These are phyloP conservation scores for Cygnus atratus DNA, from an alignment of 2,113 vertebrate species.

Conservation along the genomic window DNA sequence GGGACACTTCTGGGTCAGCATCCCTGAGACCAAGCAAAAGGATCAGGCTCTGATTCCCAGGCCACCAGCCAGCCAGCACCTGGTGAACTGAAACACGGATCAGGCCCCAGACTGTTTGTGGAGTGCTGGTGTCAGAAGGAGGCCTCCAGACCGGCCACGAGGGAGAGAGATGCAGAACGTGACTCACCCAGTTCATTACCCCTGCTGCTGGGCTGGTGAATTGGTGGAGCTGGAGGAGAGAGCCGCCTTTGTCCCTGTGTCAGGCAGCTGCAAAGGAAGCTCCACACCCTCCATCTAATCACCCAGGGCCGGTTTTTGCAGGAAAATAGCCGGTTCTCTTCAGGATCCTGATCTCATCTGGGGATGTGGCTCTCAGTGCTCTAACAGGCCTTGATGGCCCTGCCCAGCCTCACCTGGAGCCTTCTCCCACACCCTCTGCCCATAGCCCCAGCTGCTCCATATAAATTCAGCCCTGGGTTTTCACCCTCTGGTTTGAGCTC, in stretches of 20 bases:
- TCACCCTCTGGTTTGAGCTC: not conserved
- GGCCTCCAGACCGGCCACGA: not conserved
- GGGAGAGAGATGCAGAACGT: not conserved
- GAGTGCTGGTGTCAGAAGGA: not conserved
- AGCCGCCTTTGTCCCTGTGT: not conserved
- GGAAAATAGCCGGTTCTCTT: not conserved
- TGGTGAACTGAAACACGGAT: not conserved
- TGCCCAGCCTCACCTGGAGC: not conserved
- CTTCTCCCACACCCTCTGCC: not conserved
- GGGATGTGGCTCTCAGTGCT: not conserved
- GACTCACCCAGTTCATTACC: not conserved
- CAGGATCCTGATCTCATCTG: not conserved
- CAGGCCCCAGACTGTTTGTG: not conserved
- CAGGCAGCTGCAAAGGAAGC: constrained; percentile 4
- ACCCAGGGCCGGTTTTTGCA: not conserved
- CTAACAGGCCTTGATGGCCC: not conserved
- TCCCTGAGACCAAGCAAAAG: not conserved
- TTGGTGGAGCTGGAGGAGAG: not conserved
- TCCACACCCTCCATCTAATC: not conserved
- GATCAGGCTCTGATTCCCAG: not conserved
- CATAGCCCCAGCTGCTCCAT: not conserved
- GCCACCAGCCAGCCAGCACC: not conserved
- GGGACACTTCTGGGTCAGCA: not conserved
- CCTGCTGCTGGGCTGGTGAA: not conserved
- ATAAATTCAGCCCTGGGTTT: not conserved